These are phyloP conservation scores for Acyrthosiphon pisum DNA, from an alignment of 1,140 invertebrate genomes.

Conservation along the genomic window DNA sequence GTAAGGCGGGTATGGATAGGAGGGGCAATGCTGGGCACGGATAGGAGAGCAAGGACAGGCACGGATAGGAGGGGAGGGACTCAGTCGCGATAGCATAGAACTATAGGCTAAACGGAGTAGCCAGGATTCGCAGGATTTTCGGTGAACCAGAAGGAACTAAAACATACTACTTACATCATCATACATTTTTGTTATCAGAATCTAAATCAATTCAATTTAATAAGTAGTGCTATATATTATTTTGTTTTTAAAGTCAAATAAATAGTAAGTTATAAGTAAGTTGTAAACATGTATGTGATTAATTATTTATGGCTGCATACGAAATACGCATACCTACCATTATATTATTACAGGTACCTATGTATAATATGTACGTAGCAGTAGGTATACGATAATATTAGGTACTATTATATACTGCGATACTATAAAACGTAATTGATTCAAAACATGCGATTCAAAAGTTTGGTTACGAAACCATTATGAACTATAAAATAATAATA, in stretches of 20 bases:
- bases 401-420: background rate
- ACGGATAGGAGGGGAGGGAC: too few relatives aligned
- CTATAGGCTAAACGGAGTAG: too few relatives aligned
- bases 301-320: background rate
- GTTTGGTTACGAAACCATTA: background rate
- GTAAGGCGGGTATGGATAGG: too few relatives aligned
- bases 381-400: background rate
- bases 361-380: too few relatives aligned
- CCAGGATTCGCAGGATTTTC: too few relatives aligned
- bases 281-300: background rate
- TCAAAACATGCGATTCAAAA: slow-evolving; percentile 4
- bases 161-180: too few relatives aligned
- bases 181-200: background rate
- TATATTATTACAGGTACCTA: background rate
- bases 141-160: too few relatives aligned
- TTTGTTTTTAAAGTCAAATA: background rate
- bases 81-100: too few relatives aligned
- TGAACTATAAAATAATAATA: slow-evolving; percentile 7
- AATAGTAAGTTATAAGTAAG: background rate
- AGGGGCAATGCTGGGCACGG: too few relatives aligned
- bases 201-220: background rate
- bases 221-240: too few relatives aligned
- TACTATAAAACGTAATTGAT: background rate
- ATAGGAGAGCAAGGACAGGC: too few relatives aligned
- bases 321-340: background rate